Conservation (phyloP, 1,140 invertebrate genomes). For the Laodelphax striatellus region DNA sequence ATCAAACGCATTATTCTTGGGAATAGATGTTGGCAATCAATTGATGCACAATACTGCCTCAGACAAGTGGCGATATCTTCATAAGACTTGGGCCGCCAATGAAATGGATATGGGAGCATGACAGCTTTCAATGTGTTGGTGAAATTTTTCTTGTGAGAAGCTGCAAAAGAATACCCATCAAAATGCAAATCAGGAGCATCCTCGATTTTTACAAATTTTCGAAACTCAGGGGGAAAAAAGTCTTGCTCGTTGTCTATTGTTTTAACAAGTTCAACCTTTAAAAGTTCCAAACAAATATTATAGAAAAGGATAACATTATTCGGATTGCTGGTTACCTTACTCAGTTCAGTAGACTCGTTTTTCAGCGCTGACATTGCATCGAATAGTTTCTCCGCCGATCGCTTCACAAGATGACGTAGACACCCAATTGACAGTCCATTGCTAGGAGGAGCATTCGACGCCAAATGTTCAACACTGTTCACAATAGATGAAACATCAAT, state of each 20-base stretch:
- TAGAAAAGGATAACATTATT: not conserved
- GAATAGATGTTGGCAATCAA: slow-evolving; percentile 2
- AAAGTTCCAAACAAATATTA: not conserved
- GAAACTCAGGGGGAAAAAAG: not conserved
- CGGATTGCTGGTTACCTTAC: not conserved
- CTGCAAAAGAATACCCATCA: not conserved
- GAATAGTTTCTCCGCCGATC: slow-evolving; percentile 2
- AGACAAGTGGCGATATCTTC: not conserved
- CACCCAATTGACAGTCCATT: too few relatives aligned
- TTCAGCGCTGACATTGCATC: not conserved
- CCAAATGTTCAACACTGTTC: too few relatives aligned
- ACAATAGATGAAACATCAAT: too few relatives aligned
- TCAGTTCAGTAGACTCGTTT: not conserved
- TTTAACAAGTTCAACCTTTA: slow-evolving; percentile 1
- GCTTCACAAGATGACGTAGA: not conserved
- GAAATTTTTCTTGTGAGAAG: not conserved
- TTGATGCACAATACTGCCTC: slow-evolving; percentile 9
- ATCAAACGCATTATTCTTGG: slow-evolving; percentile 12
- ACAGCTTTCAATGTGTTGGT: not conserved
- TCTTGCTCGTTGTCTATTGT: not conserved
- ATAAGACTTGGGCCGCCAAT: not conserved
- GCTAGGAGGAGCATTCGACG: too few relatives aligned
- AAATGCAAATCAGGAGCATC: not conserved
- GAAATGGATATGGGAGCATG: not conserved
- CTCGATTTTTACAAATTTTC: not conserved